These are phyloP conservation scores for Scelioninae gen. 2 DNA, from an alignment of 2,888 invertebrate species.

Conservation along the genomic window DNA sequence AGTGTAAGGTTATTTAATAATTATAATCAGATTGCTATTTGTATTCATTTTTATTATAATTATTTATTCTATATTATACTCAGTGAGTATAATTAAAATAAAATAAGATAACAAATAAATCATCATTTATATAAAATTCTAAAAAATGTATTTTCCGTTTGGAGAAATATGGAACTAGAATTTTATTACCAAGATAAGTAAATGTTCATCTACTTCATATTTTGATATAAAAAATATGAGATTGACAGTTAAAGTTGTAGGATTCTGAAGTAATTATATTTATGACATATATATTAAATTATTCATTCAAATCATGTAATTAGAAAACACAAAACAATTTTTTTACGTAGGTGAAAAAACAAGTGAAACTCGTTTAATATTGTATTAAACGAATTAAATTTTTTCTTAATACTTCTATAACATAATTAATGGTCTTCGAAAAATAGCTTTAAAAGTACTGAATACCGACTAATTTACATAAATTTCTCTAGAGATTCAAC, in stretches of 20 bases:
- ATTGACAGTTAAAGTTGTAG: no score
- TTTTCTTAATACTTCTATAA: conserved; percentile 34
- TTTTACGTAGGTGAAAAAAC: not conserved
- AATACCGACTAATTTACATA: conserved; percentile 44
- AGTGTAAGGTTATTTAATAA: no score
- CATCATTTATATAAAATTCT: conserved; percentile 31
- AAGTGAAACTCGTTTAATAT: no score
- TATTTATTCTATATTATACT: no score
- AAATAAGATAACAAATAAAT: conserved; percentile 12
- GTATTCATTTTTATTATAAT: no score
- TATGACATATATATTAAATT: no score
- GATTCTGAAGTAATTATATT: no score
- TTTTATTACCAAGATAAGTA: not conserved
- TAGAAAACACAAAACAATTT: conserved; percentile 19
- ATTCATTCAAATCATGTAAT: no score
- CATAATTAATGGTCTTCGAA: conserved; percentile 40
- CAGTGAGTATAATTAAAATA: no score
- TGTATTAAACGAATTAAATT: no score
- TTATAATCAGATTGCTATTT: no score
- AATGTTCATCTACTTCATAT: not conserved
- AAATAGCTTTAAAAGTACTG: conserved; percentile 41
- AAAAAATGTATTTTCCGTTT: conserved; percentile 29
- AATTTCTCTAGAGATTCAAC: conserved; percentile 46
- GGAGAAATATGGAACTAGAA: conserved; percentile 36
- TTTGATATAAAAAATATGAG: no score